These are phyloP conservation scores for Halichoerus grypus DNA, from an alignment of 2,113 vertebrate species.

Conservation along the genomic window DNA sequence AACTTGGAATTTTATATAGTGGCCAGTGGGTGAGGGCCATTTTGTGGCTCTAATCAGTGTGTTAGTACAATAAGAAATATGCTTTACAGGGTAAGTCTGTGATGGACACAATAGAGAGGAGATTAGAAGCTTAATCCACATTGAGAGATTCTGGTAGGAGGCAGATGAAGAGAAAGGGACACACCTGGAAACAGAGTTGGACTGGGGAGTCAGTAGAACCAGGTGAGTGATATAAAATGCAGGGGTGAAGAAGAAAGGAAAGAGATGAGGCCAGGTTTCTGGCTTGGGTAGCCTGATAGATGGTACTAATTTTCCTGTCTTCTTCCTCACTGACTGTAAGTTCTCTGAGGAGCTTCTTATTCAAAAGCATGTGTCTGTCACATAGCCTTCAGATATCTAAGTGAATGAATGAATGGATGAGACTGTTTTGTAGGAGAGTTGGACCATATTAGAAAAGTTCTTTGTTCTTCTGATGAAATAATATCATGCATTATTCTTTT, in stretches of 20 bases:
- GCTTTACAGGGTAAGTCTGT: not conserved
- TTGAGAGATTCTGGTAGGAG: not conserved
- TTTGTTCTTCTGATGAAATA: not conserved
- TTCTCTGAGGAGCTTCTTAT: not conserved
- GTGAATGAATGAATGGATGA: not conserved
- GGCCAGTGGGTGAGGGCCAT: not conserved
- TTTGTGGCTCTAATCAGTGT: not conserved
- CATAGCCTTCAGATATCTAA: not conserved
- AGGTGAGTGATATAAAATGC: not conserved
- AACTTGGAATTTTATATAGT: not conserved
- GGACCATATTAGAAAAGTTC: not conserved
- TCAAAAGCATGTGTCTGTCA: not conserved
- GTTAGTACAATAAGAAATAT: not conserved
- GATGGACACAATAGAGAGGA: not conserved
- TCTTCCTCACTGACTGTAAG: not conserved
- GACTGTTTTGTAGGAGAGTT: not conserved
- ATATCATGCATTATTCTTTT: not conserved
- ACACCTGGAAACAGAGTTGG: not conserved
- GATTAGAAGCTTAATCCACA: not conserved
- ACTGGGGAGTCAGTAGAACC: not conserved
- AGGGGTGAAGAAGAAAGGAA: not conserved
- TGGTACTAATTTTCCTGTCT: not conserved
- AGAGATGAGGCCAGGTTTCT: not conserved
- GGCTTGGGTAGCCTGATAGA: not conserved
- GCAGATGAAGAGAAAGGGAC: not conserved